Conservation (phyloP, 2,888 invertebrate genomes). For the Cantharis nigra region DNA sequence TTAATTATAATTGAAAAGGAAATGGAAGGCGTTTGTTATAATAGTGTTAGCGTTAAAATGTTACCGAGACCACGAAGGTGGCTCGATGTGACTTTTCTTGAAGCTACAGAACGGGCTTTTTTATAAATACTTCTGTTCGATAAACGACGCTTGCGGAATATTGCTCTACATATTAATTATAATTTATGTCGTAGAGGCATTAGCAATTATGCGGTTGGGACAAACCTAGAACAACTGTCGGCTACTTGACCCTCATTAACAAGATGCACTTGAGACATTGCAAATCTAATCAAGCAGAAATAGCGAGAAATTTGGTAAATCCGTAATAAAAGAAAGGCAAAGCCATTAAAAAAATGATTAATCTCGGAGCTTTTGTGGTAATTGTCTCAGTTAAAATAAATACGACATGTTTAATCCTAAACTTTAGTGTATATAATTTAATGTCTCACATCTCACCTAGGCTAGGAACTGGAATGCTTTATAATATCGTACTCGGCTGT, state of each 20-base stretch:
- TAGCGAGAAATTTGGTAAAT: background rate
- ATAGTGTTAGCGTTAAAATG: background rate
- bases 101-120: too few species aligned
- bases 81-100: too few species aligned
- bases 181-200: background rate
- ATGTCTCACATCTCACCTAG: conserved; percentile 30
- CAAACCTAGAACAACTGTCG: background rate
- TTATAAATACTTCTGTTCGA: background rate
- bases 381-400: conserved; percentile 16
- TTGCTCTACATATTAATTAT: background rate
- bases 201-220: background rate
- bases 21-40: background rate
- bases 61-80: background rate
- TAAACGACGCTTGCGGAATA: background rate
- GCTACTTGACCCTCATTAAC: background rate
- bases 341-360: conserved; percentile 1
- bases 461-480: conserved; percentile 28
- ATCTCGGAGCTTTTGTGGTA: conserved; percentile 8
- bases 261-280: background rate
- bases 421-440: conserved; percentile 30
- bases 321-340: background rate
- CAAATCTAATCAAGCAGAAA: background rate
- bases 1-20: background rate
- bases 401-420: conserved; percentile 20
- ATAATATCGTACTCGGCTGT: background rate